Conservation (phyloP, 2,888 invertebrate species). For the Thereva unica region DNA sequence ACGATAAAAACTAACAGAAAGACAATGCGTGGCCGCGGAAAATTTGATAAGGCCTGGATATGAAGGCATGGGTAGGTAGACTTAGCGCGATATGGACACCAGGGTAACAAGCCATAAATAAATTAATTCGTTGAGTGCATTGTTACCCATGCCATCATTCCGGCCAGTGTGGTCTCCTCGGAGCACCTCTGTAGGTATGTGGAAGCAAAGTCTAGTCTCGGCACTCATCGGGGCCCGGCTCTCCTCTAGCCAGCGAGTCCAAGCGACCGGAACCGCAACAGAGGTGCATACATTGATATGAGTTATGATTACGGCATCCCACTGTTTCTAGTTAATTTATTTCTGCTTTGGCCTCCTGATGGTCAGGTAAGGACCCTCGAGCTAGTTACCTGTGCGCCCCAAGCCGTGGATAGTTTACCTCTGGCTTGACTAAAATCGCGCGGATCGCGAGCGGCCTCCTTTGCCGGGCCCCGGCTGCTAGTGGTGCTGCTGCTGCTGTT, state of each 20-base stretch:
- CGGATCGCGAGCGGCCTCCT: no score
- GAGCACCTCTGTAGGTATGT: not conserved
- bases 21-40: conserved; percentile 24
- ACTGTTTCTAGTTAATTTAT: conserved; percentile 33
- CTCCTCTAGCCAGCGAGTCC: conserved; percentile 13
- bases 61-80: conserved; percentile 18
- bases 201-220: not conserved
- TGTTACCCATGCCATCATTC: conserved; percentile 30
- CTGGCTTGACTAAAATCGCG: no score
- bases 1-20: conserved; percentile 27
- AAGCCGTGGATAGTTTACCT: no score
- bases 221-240: not conserved
- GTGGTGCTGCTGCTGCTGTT: conserved; percentile 8
- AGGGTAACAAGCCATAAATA: conserved; percentile 37
- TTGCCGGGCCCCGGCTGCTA: conserved; percentile 5
- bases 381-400: not conserved
- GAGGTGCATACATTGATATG: conserved; percentile 33
- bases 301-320: conserved; percentile 36
- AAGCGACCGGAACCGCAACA: conserved; percentile 35
- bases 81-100: conserved; percentile 25
- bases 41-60: conserved; percentile 19
- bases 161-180: not conserved
- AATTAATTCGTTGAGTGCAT: conserved; percentile 36
- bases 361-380: conserved; percentile 7
- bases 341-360: conserved; percentile 14